Evolutionary conservation across 2,888 invertebrate genomes (phyloP).

Genomic region (Ptilodon capucinus): DNA sequence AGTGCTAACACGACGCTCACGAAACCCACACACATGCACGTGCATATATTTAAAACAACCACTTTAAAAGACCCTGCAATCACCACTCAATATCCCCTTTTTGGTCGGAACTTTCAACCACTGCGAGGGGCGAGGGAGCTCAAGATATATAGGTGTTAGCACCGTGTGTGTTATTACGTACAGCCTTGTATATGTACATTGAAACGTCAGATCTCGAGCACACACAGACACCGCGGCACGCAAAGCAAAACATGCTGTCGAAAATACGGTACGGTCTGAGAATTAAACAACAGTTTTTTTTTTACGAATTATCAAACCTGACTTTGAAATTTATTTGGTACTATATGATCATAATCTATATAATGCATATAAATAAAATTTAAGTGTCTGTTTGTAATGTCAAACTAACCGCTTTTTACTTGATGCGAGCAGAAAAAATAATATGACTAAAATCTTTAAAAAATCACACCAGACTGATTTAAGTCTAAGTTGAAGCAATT

Average conservation of each 20-base stretch:
- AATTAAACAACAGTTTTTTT: conserved; percentile 1
- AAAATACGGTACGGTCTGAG: conserved; percentile 62
- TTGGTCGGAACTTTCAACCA: background rate
- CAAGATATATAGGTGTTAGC: conserved; percentile 28
- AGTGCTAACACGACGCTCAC: conserved; percentile 71
- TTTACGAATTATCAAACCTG: too few relatives aligned
- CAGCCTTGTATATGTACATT: conserved; percentile 46
- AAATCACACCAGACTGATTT: too few relatives aligned
- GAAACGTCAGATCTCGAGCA: conserved; percentile 44
- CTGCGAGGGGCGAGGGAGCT: conserved; percentile 23
- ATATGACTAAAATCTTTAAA: too few relatives aligned
- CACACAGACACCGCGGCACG: conserved; percentile 61
- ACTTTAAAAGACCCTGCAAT: conserved; percentile 12
- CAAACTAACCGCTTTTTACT: too few relatives aligned
- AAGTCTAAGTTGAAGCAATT: too few relatives aligned
- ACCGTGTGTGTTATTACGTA: conserved; percentile 49
- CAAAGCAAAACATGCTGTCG: conserved; percentile 72
- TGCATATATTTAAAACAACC: conserved; percentile 45
- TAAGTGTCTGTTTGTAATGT: too few relatives aligned
- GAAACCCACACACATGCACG: conserved; percentile 43
- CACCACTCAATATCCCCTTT: background rate
- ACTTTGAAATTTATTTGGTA: too few relatives aligned
- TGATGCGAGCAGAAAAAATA: too few relatives aligned
- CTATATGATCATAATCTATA: too few relatives aligned
- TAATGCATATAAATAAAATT: too few relatives aligned